Evolutionary conservation across 35 echinoderm and acorn worm genomes (phyloP).

Genomic region (Apostichopus parvimensis): DNA sequence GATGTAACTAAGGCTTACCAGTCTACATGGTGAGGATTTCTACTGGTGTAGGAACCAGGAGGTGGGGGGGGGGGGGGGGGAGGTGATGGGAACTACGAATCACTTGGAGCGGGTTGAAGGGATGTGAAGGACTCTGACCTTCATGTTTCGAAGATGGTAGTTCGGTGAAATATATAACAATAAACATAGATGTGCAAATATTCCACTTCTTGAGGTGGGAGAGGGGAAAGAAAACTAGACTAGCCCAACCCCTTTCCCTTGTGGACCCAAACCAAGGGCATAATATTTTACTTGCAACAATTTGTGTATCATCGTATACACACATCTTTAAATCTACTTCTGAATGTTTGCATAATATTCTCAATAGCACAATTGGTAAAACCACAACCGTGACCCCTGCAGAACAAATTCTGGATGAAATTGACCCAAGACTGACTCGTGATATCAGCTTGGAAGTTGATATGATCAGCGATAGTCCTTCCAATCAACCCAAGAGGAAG

Average conservation of each 20-base stretch:
- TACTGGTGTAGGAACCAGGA: not conserved
- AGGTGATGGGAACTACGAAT: not conserved
- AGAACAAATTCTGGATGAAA: not conserved
- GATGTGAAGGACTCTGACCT: not conserved
- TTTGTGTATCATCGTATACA: too few relatives aligned
- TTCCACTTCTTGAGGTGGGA: too few relatives aligned
- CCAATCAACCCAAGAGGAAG: conserved; percentile 50
- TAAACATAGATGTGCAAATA: too few relatives aligned
- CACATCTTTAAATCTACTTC: too few relatives aligned
- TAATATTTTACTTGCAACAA: too few relatives aligned
- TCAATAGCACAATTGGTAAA: not conserved
- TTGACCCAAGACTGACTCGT: conserved; percentile 57
- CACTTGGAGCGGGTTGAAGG: not conserved
- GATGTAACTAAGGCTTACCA: conserved; percentile 75
- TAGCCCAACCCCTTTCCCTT: too few relatives aligned
- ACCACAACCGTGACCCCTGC: not conserved
- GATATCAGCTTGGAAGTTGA: conserved; percentile 94
- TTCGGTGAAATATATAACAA: too few relatives aligned
- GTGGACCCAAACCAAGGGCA: too few relatives aligned
- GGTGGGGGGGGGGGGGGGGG: not conserved
- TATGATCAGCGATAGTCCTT: conserved; percentile 15
- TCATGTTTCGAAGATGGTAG: too few relatives aligned
- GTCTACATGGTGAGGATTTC: not conserved
- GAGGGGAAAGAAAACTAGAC: too few relatives aligned
- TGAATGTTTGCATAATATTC: not conserved